These are phyloP conservation scores for Baccha elongata DNA, from an alignment of 2,888 invertebrate genomes.

Conservation along the genomic window DNA sequence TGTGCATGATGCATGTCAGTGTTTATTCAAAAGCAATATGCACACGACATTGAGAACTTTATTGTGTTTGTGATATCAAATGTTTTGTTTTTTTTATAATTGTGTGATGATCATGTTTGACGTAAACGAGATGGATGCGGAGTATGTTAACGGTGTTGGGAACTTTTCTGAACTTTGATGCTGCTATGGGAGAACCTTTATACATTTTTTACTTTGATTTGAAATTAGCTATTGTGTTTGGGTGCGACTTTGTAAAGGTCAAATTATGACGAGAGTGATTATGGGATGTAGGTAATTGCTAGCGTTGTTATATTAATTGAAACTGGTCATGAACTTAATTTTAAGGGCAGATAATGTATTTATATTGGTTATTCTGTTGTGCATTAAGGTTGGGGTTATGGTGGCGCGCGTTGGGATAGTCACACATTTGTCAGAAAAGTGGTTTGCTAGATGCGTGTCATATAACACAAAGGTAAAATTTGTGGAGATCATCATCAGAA, in stretches of 20 bases:
- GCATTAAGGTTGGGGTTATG: background rate
- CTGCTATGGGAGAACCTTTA: conserved; percentile 31
- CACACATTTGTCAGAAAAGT: too few relatives aligned
- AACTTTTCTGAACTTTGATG: conserved; percentile 44
- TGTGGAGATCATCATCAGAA: too few relatives aligned
- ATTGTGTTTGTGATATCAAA: conserved; percentile 62
- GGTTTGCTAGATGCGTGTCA: too few relatives aligned
- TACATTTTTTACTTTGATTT: too few relatives aligned
- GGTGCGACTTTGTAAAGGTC: conserved; percentile 67
- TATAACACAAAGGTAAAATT: too few relatives aligned
- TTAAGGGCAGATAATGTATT: conserved; percentile 49
- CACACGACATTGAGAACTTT: conserved; percentile 69
- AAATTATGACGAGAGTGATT: conserved; percentile 43
- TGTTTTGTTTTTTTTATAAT: conserved; percentile 57
- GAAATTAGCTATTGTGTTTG: conserved; percentile 60
- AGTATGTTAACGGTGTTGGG: conserved; percentile 45
- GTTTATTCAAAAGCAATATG: conserved; percentile 59
- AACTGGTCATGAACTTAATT: conserved; percentile 55
- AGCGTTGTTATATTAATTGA: conserved; percentile 62
- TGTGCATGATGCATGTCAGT: conserved; percentile 48
- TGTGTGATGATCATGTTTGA: conserved; percentile 67
- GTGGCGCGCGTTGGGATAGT: background rate
- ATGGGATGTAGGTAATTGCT: conserved; percentile 68
- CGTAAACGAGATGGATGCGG: conserved; percentile 55
- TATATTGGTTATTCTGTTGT: background rate